Base-by-base conservation (phyloP, 1,140 invertebrate species). In the Nasonia giraulti region DNA sequence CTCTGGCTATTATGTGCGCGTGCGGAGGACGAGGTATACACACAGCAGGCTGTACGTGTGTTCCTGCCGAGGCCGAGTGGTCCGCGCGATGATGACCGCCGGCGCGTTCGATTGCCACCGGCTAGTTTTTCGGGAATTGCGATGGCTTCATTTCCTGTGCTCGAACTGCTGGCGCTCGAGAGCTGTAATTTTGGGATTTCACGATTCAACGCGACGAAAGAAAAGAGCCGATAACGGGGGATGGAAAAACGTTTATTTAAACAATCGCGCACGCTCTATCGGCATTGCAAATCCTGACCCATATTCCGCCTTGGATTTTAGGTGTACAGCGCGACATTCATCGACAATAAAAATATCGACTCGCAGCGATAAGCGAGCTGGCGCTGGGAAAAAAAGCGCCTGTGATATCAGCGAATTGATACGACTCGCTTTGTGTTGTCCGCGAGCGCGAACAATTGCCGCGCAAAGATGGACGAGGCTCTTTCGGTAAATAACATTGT, bases 1-100 rank as follows among this genome's bases (percentile, higher is more conserved):
- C 23, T 73, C 44, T 74, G 31, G 6, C 40, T 82, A 82, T 82
- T 82, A 62, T 8, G 69, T 31, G 69, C 40, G n/a, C 40, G n/a
- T 80, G n/a, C 8, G 7, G 20, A 44, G 27, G 23, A 27, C 31
- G 20, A 31, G 31, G 20, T 62, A 14, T 20, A 20, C 17, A 6
- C 20, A 62, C 20, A 50, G 5, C 1, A 2, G 2, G 12, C 10
- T 50, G 47, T 50, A 14, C 12, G 47, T 50, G 47, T 50, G 11
- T 50, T 40, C 37, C 37, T 40, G 37, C 27, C 27, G 27, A 27
- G 27, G 1, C 27, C 27, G 27, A 27, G 27, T 27, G 27, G 27
- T 27, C 27, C 27, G 27, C 0, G 27, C 27, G 8, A 44, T 44
- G 62, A 17, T 66, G 17, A n/a, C 62, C 62, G 17, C 7, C 11